phyloP scores from a whole-genome alignment of 2,888 invertebrate species.

The Lottia scabra region DNA sequence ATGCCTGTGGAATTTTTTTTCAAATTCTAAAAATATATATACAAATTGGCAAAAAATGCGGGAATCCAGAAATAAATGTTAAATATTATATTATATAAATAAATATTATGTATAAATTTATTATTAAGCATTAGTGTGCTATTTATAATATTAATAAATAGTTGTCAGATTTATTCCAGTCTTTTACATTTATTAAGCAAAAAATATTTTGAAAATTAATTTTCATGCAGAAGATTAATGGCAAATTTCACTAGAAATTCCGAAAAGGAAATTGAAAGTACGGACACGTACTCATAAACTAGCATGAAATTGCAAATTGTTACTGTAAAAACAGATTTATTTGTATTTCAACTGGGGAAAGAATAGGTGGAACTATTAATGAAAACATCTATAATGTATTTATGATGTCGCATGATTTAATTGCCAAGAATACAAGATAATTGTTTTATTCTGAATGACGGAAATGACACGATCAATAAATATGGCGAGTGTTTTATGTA shows the following conservation, averaged over 20 bases:
- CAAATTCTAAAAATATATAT: not conserved
- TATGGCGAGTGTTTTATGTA: too few relatives aligned
- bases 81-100: not conserved
- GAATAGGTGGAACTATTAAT: too few relatives aligned
- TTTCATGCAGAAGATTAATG: not conserved
- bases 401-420: too few relatives aligned
- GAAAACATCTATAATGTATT: too few relatives aligned
- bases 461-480: too few relatives aligned
- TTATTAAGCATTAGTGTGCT: slow-evolving; percentile 2
- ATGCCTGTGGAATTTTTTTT: not conserved
- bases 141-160: slow-evolving; percentile 7
- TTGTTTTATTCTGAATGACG: too few relatives aligned
- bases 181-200: not conserved
- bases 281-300: too few relatives aligned
- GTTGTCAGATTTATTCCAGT: not conserved
- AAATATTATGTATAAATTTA: not conserved
- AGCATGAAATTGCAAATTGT: not conserved
- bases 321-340: too few relatives aligned
- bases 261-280: too few relatives aligned
- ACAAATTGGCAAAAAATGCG: not conserved
- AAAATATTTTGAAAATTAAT: not conserved
- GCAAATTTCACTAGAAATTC: too few relatives aligned
- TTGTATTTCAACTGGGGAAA: too few relatives aligned
- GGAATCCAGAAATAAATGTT: not conserved
- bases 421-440: too few relatives aligned